A percentile compares a stretch with the other conserved stretches of the same genome.
phyloP scores from a whole-genome alignment of 2,888 invertebrate species.

The Agonopterix alstromeriana region DNA sequence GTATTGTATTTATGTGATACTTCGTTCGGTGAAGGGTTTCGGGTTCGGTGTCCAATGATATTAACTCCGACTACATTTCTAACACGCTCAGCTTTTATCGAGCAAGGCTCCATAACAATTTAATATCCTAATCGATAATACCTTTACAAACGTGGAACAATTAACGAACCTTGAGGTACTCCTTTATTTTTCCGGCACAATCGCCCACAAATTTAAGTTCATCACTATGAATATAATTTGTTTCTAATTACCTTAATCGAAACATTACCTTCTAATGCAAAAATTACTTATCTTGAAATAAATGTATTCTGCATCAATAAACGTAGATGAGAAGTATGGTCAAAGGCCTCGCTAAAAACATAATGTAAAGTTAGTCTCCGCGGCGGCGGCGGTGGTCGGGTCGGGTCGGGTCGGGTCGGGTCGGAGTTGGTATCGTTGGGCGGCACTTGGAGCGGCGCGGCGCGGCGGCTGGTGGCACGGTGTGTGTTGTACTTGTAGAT shows the following conservation, averaged over 20 bases:
- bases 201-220: too few species aligned
- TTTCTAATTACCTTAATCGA: too few species aligned
- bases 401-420: neutral
- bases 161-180: neutral
- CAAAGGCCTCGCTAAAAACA: too few species aligned
- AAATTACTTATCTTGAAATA: too few species aligned
- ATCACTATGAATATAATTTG: too few species aligned
- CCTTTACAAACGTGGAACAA: neutral
- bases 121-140: neutral
- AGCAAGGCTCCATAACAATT: neutral
- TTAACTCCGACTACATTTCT: conserved; percentile 2
- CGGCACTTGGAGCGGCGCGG: conserved; percentile 4
- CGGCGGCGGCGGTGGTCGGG: too few species aligned
- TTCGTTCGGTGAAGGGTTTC: conserved; percentile 2
- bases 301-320: too few species aligned
- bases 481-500: conserved; percentile 38
- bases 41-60: conserved; percentile 5
- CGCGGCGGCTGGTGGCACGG: conserved; percentile 12
- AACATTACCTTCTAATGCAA: too few species aligned
- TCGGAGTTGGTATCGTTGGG: conserved; percentile 8
- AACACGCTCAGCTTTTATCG: neutral
- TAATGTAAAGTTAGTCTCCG: too few species aligned
- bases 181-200: neutral
- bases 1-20: neutral
- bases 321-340: too few species aligned